Evolutionary conservation across 2,888 invertebrate species (phyloP), one percentile per base, ranked within the genome.

Genomic region (Chloroclysta siterata): DNA sequence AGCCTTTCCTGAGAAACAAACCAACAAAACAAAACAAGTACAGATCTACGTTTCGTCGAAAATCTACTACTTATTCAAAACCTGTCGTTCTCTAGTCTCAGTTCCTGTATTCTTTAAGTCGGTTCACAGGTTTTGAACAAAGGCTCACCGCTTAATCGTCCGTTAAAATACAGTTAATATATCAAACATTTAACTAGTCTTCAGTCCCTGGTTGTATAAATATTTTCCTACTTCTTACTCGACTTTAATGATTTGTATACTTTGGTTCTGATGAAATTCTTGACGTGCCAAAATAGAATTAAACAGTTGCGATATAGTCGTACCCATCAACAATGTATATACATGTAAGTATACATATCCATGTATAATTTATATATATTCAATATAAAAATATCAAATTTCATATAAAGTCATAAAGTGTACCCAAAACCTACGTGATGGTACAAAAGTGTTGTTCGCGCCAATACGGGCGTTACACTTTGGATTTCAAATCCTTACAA

Each of bases 331-430:
- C 92, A 92, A 92, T 93, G 91, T 93, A 88, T 92, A 90, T 92
- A 92, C 90, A 92, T 91, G 91, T 36, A 8, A 36, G 36, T 92
- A 90, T 91, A 93, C 91, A 91, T 92, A 91, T 88, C 85, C 90
- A 91, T 92, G 92, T 92, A 92, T 91, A 92, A 90, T 92, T 91
- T 92, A 92, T 92, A 92, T 92, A 92, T 92, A 91, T 91, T 90
- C 88, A 91, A 90, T 92, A 92, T 89, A 93, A 93, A 93, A 93
- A 93, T 92, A 92, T 92, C 84, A 91, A 92, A 91, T 92, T 93
- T 93, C 85, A 92, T 93, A 92, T 92, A 93, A 93, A 93, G 92
- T 91, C 91, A 91, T 91, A 93, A 93, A 93, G 90, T 92, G 93
- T 93, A 93, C 93, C 93, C 93, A 93, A 93, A 93, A 92, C 91